Evolutionary conservation across 2,113 vertebrate genomes (phyloP).

Genomic region (Dolichallabes microphthalmus): DNA sequence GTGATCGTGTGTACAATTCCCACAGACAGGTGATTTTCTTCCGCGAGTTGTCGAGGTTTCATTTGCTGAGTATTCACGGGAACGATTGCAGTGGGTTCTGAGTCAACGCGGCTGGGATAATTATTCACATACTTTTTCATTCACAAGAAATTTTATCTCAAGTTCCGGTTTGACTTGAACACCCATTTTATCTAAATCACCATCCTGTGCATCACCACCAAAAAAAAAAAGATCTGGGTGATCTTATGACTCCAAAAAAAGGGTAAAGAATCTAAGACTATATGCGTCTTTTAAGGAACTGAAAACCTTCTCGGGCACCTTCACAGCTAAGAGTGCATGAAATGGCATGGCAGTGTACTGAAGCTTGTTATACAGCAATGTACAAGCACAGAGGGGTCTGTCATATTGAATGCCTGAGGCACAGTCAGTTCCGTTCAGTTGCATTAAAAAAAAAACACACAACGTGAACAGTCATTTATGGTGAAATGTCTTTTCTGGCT

Average conservation of each 20-base stretch:
- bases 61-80: no score
- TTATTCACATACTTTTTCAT: no score
- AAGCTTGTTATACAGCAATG: background rate
- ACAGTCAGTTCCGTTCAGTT: background rate
- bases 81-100: no score
- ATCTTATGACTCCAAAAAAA: background rate
- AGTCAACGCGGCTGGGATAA: no score
- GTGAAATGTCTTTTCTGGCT: background rate
- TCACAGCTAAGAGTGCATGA: background rate
- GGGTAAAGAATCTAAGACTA: background rate
- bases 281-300: background rate
- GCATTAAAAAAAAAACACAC: background rate
- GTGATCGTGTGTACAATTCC: no score
- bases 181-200: background rate
- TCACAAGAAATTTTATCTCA: no score
- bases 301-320: background rate
- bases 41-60: no score
- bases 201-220: background rate
- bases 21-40: no score
- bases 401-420: background rate
- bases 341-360: background rate
- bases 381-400: background rate
- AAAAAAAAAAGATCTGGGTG: background rate
- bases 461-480: background rate
- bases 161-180: no score